Conservation (phyloP, 2,113 vertebrate species). For the Nipponia nippon region DNA sequence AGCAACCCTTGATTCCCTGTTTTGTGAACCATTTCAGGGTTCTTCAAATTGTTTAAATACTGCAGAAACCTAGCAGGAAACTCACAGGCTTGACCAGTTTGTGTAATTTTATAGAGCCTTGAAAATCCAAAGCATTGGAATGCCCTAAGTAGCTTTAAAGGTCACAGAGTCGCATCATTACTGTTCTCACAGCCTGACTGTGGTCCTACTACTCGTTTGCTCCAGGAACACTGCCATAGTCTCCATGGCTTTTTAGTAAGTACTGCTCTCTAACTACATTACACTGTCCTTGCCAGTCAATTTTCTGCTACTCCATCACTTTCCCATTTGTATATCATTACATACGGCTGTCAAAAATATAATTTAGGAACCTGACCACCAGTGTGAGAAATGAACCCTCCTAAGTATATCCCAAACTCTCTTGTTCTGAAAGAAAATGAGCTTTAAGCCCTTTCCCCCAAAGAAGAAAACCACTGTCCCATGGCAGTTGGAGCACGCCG, state of each 20-base stretch:
- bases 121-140: neutral
- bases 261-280: neutral
- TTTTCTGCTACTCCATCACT: conserved; percentile 64
- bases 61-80: neutral
- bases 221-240: neutral
- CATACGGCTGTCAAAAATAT: conserved; percentile 25
- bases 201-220: neutral
- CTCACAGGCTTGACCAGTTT: accelerated
- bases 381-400: conserved; percentile 24
- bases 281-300: conserved; percentile 42
- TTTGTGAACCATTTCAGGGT: neutral
- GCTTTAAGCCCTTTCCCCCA: neutral
- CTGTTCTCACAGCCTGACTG: neutral
- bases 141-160: neutral
- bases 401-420: neutral
- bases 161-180: neutral
- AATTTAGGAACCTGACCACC: conserved; percentile 55
- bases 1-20: neutral
- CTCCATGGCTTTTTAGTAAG: neutral
- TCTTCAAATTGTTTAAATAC: neutral
- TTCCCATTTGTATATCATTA: conserved; percentile 46
- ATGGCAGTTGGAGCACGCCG: neutral
- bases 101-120: neutral
- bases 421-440: neutral
- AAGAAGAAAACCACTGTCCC: neutral